A percentile compares a stretch with the other conserved stretches of the same genome.
These are phyloP conservation scores for Epinephelus coioides DNA, from an alignment of 2,797 vertebrate species.

Conservation along the genomic window DNA sequence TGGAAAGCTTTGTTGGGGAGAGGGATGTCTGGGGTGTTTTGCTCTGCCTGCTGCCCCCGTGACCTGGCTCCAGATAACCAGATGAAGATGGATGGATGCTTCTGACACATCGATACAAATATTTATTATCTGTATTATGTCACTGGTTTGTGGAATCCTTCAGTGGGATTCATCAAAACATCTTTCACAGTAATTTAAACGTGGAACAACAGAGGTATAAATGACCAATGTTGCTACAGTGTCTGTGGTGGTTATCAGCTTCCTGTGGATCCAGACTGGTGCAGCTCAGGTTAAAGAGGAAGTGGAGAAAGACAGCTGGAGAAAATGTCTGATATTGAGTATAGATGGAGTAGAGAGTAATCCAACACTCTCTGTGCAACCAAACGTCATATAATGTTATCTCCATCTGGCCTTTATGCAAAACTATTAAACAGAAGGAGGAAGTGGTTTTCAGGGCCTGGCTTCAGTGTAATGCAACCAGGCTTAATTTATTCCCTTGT, in stretches of 20 bases:
- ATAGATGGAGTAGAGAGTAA: slow-evolving; percentile 1
- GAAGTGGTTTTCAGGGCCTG: not conserved
- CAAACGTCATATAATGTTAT: slow-evolving; percentile 4
- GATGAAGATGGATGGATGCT: no score
- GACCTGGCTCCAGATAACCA: no score
- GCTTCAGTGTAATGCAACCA: not conserved
- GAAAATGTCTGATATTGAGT: slow-evolving; percentile 9
- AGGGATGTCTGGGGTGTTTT: no score
- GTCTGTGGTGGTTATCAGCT: not conserved
- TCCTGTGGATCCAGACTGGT: not conserved
- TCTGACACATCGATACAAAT: not conserved
- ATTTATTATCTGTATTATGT: no score
- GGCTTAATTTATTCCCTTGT: not conserved
- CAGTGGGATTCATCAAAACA: not conserved
- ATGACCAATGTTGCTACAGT: not conserved
- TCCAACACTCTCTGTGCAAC: not conserved
- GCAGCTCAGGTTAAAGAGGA: slow-evolving; percentile 7
- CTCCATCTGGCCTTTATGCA: slow-evolving; percentile 29
- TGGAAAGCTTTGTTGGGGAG: no score
- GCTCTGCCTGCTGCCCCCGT: no score
- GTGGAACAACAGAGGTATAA: not conserved
- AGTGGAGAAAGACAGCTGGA: slow-evolving; percentile 25
- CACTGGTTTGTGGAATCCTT: not conserved
- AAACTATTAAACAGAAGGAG: slow-evolving; percentile 16
- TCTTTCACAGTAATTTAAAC: not conserved